These are phyloP conservation scores for Drosophila paramelanica DNA, from an alignment of 2,888 invertebrate species.

Conservation along the genomic window DNA sequence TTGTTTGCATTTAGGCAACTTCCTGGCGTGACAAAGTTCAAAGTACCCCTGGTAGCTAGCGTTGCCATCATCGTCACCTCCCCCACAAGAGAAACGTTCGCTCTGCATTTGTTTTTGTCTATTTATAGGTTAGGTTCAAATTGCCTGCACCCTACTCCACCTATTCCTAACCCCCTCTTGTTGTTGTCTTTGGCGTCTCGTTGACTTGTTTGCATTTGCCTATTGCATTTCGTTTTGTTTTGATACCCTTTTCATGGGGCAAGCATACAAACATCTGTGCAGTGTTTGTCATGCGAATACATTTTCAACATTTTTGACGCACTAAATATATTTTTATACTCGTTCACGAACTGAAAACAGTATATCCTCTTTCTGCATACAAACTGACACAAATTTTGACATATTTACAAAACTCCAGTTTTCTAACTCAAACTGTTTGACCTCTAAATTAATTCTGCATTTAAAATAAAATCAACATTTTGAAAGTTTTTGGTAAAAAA, in stretches of 20 bases:
- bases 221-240: conserved; percentile 37
- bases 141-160: conserved; percentile 16
- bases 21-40: conserved; percentile 50
- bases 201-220: conserved; percentile 25
- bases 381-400: no score
- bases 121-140: conserved; percentile 58
- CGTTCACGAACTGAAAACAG: no score
- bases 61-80: conserved; percentile 28
- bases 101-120: conserved; percentile 52
- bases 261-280: neutral
- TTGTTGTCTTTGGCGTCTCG: conserved; percentile 38
- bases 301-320: neutral
- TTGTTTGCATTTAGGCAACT: conserved; percentile 2
- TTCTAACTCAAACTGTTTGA: no score
- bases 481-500: no score
- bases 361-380: no score
- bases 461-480: no score
- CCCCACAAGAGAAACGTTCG: conserved; percentile 42
- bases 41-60: conserved; percentile 17
- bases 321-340: neutral
- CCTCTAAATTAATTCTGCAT: no score
- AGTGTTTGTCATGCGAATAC: neutral
- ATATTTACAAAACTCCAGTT: no score
- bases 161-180: neutral
- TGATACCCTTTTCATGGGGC: conserved; percentile 16